Percentiles rank a stretch among this genome's conserved stretches.
These are phyloP conservation scores for Clarias platycephalus DNA, from an alignment of 2,797 vertebrate genomes.

Conservation along the genomic window DNA sequence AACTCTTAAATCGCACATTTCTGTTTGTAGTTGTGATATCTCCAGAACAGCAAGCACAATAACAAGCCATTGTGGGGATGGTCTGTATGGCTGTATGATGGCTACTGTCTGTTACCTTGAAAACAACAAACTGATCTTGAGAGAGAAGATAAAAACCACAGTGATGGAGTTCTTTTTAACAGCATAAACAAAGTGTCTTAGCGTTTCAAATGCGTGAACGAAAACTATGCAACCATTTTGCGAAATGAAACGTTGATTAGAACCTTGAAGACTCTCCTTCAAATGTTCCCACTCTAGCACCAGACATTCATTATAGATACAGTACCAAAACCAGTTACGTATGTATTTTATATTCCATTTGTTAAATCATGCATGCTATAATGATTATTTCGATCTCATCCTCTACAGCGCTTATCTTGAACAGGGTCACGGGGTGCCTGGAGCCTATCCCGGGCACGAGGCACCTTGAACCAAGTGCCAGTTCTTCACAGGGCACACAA, in stretches of 20 bases:
- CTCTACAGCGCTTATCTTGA: too few relatives aligned
- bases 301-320: too few relatives aligned
- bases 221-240: neutral
- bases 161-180: neutral
- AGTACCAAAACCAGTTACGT: too few relatives aligned
- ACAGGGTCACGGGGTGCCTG: too few relatives aligned
- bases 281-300: neutral
- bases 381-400: too few relatives aligned
- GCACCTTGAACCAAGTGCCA: too few relatives aligned
- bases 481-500: too few relatives aligned
- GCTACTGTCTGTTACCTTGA: slow-evolving; percentile 6
- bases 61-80: neutral
- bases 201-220: neutral
- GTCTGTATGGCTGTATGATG: neutral
- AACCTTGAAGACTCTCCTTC: neutral
- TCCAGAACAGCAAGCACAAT: neutral
- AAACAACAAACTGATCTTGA: slow-evolving; percentile 7
- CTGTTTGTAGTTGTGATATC: neutral
- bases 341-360: too few relatives aligned
- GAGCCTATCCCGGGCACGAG: too few relatives aligned
- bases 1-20: neutral
- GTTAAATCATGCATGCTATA: too few relatives aligned
- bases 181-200: neutral
- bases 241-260: neutral
- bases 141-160: slow-evolving; percentile 8